Base-by-base conservation (phyloP, 2,113 vertebrate genomes). In the Callochromis pleurospilus region DNA sequence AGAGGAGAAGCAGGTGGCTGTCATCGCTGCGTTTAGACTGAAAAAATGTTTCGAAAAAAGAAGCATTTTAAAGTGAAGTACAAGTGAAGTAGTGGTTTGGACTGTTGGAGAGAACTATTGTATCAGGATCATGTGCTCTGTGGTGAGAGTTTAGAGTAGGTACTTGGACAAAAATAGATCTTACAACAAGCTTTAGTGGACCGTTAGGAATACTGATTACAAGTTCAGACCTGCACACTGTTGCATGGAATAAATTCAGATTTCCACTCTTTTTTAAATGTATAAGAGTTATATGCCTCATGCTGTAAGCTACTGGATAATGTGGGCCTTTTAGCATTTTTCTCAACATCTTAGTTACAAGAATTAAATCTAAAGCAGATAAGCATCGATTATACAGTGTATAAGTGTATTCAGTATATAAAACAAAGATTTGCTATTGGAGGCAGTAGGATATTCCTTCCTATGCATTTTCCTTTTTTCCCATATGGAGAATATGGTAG, bases 1-100 rank as follows among this genome's bases (percentile, higher is more conserved):
- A 77, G 84, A 84, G 36, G 81, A 89, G 89, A 92, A 86, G 93
- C 93, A 94, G 95, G 91, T 94, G 94, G 91, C 87, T 89, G 91
- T 55, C 91, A 88, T 92, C 77, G 84, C 86, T 73, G 65, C 2
- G 19, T 53, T 70, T 21, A 55, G 68, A 19, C 85, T 87, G 87
- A 83, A 62, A 62, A 62, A n/a, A 62, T 62, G 31, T 62, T 62
- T 11, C 0, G 17, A 33, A 38, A 68, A 38, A 31, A 84, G 21
- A 80, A 80, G 42, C 77, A 51, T 68, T 68, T 68, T 68, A 33
- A 68, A 56, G 85, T 88, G 60, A 90, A 89, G 79, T 40, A 80
- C 80, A 56, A 87, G 88, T 83, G 85, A 84, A 93, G 91, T 79
- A 82, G 81, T 15, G 82, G 84, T 88, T 88, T 86, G 75, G 55